phyloP scores from a whole-genome alignment of 1,140 invertebrate genomes.

The Ephestia elutella region DNA sequence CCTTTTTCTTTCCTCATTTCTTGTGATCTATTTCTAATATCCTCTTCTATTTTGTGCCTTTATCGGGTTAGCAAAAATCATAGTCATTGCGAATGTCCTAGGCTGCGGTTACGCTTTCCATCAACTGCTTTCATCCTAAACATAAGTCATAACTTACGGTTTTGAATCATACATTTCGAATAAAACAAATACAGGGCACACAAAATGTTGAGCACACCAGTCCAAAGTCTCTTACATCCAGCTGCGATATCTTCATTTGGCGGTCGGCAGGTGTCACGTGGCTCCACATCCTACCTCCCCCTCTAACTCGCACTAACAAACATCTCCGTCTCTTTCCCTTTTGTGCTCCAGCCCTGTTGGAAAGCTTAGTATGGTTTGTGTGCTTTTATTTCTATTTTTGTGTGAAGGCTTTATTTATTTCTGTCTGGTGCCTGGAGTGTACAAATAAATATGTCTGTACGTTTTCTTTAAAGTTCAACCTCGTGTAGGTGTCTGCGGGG shows the following conservation, averaged over 20 bases:
- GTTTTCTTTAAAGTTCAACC: slow-evolving; percentile 9
- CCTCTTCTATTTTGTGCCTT: too few species aligned
- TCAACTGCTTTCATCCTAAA: too few species aligned
- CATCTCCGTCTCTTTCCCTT: slow-evolving; percentile 41
- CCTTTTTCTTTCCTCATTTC: too few species aligned
- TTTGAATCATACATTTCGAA: too few species aligned
- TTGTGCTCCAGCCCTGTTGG: slow-evolving; percentile 49
- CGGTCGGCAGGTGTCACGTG: slow-evolving; percentile 69
- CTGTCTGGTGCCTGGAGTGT: slow-evolving; percentile 47
- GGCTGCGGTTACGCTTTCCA: too few species aligned
- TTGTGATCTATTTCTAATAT: too few species aligned
- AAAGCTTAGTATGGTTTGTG: slow-evolving; percentile 52
- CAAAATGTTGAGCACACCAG: slow-evolving; percentile 44
- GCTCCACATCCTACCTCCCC: slow-evolving; percentile 31
- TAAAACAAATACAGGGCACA: background rate
- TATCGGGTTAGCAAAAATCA: too few species aligned
- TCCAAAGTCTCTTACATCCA: slow-evolving; percentile 53
- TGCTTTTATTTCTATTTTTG: slow-evolving; percentile 44
- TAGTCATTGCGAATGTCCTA: too few species aligned
- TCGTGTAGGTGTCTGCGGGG: background rate
- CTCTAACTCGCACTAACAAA: slow-evolving; percentile 18
- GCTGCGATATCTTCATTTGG: slow-evolving; percentile 73
- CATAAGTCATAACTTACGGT: too few species aligned
- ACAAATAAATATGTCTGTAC: slow-evolving; percentile 48
- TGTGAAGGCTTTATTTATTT: slow-evolving; percentile 61